phyloP scores from a whole-genome alignment of 2,888 invertebrate genomes.

The Pristionchus maxplancki region DNA sequence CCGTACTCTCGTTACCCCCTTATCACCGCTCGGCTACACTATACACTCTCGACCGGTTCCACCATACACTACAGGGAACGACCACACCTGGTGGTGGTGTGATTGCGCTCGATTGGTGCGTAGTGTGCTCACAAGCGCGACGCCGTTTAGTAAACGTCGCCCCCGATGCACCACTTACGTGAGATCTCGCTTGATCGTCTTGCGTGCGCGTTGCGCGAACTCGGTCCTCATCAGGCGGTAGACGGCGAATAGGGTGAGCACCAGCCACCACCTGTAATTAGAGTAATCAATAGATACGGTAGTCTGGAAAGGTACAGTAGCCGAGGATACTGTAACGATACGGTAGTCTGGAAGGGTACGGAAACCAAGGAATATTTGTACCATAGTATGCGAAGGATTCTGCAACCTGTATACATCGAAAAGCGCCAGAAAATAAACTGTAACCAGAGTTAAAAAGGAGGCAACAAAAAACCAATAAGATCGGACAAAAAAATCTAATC shows the following conservation, averaged over 20 bases:
- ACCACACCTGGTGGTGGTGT: conserved; percentile 16
- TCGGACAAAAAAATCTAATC: too few species aligned
- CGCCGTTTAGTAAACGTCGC: conserved; percentile 8
- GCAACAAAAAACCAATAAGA: too few species aligned
- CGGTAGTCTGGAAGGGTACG: background rate
- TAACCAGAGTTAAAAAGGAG: too few species aligned
- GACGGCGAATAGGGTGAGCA: conserved; percentile 60
- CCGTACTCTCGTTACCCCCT: background rate
- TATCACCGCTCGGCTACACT: background rate
- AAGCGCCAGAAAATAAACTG: too few species aligned
- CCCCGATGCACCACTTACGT: conserved; percentile 59
- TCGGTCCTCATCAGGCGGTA: conserved; percentile 64
- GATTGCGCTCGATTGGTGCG: background rate
- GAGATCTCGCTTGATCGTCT: conserved; percentile 71
- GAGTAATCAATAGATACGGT: background rate
- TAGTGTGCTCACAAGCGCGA: conserved; percentile 38
- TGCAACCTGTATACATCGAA: too few species aligned
- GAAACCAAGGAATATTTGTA: too few species aligned
- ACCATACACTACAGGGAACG: conserved; percentile 9
- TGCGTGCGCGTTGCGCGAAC: conserved; percentile 61
- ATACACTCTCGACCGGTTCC: conserved; percentile 14
- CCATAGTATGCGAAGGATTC: too few species aligned
- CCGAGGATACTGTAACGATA: background rate
- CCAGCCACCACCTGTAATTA: conserved; percentile 59
- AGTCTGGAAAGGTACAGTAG: background rate